Evolutionary conservation across 2,888 invertebrate species (phyloP).

Genomic region (Leptothorax acervorum): DNA sequence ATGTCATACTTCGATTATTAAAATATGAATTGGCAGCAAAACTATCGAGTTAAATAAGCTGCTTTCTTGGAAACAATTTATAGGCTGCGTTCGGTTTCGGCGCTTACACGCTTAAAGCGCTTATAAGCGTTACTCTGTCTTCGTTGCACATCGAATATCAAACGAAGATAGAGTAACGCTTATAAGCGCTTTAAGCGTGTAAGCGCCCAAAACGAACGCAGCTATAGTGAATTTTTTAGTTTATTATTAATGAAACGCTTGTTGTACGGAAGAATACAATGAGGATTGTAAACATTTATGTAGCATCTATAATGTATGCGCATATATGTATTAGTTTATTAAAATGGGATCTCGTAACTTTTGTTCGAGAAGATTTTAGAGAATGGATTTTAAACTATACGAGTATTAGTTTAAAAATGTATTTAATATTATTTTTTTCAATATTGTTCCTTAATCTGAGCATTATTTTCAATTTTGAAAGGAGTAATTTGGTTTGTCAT

Average conservation of each 20-base stretch:
- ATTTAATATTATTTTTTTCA: not conserved
- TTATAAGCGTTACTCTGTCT: no score
- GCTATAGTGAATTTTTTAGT: not conserved
- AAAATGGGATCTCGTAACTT: not conserved
- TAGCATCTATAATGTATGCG: not conserved
- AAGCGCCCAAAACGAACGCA: no score
- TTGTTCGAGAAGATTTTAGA: not conserved
- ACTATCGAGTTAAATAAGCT: not conserved
- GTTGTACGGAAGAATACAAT: not conserved
- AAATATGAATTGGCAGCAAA: not conserved
- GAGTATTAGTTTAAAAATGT: not conserved
- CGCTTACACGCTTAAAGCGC: no score
- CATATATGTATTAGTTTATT: not conserved
- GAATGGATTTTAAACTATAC: not conserved
- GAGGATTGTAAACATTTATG: not conserved
- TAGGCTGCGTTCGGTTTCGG: no score
- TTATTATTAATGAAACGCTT: constrained; percentile 9
- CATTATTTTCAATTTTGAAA: not conserved
- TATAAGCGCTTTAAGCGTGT: no score
- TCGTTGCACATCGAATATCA: no score
- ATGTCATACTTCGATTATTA: not conserved
- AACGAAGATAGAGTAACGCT: no score
- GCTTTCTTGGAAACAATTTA: not conserved
- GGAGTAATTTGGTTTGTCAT: constrained; percentile 2
- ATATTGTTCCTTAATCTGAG: not conserved